A percentile compares a stretch with the other conserved stretches of the same genome.
phyloP scores from a whole-genome alignment of 2,113 vertebrate species.

The Pterocles orientalis region DNA sequence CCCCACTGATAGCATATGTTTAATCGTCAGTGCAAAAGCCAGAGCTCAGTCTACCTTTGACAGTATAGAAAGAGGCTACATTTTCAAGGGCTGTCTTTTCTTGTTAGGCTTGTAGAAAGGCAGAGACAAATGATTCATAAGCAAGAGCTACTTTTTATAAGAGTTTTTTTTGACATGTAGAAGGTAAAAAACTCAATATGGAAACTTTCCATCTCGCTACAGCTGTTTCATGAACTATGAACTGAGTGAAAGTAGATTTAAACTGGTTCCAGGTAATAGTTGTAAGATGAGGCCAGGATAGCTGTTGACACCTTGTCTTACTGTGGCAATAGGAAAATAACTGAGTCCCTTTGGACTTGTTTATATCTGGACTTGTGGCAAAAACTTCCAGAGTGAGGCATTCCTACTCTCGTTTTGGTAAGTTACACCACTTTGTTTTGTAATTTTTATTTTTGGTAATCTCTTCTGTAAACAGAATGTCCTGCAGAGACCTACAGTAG shows the following conservation, averaged over 20 bases:
- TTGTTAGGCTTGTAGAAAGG: not conserved
- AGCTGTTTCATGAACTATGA: not conserved
- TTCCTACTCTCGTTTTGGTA: slow-evolving; percentile 29
- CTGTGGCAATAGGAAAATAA: slow-evolving; percentile 9
- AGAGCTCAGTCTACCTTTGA: not conserved
- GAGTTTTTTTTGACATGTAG: not conserved
- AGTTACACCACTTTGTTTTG: slow-evolving; percentile 37
- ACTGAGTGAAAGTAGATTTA: not conserved
- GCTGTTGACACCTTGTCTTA: not conserved
- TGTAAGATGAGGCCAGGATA: not conserved
- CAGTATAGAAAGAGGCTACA: not conserved
- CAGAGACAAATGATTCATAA: not conserved
- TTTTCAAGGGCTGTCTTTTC: not conserved
- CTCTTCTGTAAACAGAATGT: slow-evolving; percentile 55
- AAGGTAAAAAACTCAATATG: not conserved
- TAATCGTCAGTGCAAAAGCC: not conserved
- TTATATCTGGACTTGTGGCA: slow-evolving; percentile 20
- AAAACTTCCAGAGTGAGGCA: slow-evolving; percentile 44
- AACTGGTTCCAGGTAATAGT: not conserved
- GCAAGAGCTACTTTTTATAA: not conserved
- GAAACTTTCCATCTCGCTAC: not conserved
- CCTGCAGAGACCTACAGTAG: slow-evolving; percentile 35
- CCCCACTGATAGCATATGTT: not conserved
- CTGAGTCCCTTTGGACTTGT: not conserved
- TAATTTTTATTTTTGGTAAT: slow-evolving; percentile 61